These are phyloP conservation scores for Semaprochilodus insignis DNA, from an alignment of 2,797 vertebrate genomes.

Conservation along the genomic window DNA sequence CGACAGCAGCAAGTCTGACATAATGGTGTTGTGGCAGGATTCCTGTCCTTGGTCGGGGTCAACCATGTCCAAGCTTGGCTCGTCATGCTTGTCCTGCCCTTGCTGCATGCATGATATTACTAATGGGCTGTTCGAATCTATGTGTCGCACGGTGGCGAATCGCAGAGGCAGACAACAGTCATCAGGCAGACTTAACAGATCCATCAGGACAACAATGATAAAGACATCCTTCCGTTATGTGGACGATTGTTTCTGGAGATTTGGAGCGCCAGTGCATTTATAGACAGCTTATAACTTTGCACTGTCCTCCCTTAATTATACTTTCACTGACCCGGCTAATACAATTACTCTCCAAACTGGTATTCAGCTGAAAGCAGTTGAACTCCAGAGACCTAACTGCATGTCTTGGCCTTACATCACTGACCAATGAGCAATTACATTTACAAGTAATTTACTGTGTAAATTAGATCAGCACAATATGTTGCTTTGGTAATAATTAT, in stretches of 20 bases:
- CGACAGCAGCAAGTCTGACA: not conserved
- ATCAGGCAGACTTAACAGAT: constrained; percentile 12
- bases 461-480: no score
- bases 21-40: not conserved
- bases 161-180: constrained; percentile 17
- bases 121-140: constrained; percentile 5
- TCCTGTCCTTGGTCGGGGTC: constrained; percentile 8
- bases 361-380: not conserved
- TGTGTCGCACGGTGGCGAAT: constrained; percentile 4
- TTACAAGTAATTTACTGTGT: not conserved
- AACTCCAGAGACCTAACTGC: not conserved
- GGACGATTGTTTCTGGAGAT: not conserved
- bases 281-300: not conserved
- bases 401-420: not conserved
- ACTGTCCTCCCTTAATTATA: not conserved
- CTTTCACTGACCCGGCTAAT: not conserved
- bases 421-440: not conserved
- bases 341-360: not conserved
- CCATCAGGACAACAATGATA: not conserved
- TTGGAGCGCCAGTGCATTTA: not conserved
- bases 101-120: constrained; percentile 10
- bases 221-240: not conserved
- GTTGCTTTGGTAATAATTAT: not conserved
- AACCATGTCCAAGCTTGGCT: constrained; percentile 18
- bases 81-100: constrained; percentile 7